Conservation (phyloP, 92 coral and sea anemone genomes). For the Palythoa grandis region DNA sequence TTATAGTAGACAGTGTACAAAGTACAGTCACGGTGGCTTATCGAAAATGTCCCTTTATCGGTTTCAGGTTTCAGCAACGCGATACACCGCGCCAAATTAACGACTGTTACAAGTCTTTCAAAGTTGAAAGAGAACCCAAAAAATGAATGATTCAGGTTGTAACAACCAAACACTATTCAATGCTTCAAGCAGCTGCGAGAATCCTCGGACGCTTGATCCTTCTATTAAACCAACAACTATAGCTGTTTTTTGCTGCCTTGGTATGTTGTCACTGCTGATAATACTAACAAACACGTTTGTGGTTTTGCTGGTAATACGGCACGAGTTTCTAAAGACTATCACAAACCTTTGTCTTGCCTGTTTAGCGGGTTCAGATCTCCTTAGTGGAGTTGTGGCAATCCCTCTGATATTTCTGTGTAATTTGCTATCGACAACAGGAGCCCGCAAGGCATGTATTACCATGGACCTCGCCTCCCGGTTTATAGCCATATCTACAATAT, state of each 20-base stretch:
- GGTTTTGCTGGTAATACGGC: conserved; percentile 52
- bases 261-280: conserved; percentile 37
- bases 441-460: conserved; percentile 51
- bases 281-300: conserved; percentile 66
- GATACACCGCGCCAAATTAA: background rate
- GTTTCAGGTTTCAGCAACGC: background rate
- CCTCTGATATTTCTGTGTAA: conserved; percentile 73
- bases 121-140: background rate
- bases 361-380: conserved; percentile 73
- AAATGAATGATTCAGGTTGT: conserved; percentile 8
- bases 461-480: conserved; percentile 82
- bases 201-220: background rate
- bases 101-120: background rate
- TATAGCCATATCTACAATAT: conserved; percentile 75
- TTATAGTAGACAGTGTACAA: background rate
- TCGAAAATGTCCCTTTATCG: background rate
- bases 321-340: conserved; percentile 57
- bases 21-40: background rate
- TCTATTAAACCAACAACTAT: background rate
- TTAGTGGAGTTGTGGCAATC: conserved; percentile 68
- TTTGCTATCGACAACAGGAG: background rate
- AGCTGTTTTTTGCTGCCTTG: conserved; percentile 22
- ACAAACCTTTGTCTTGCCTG: conserved; percentile 79
- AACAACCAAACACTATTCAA: background rate
- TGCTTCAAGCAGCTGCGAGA: background rate